Base-by-base conservation (phyloP, 2,797 vertebrate genomes). In the Macroramphosus scolopax region DNA sequence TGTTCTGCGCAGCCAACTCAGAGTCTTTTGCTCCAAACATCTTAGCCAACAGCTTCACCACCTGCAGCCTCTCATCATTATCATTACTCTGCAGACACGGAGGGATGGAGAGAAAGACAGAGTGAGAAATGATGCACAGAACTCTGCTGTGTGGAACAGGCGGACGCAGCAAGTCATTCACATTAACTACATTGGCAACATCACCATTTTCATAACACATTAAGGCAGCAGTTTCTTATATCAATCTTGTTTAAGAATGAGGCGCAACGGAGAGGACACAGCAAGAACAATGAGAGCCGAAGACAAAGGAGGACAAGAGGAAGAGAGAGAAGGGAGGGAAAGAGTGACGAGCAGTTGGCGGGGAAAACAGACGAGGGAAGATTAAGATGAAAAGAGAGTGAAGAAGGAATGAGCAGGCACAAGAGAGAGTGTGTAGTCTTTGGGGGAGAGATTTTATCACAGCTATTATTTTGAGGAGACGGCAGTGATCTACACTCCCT, bases 21-120 rank as follows among this genome's bases (percentile, higher is more conserved):
- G 96, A 99, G 84, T 99, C 96, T 78, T 99, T 98, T 0, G 95
- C 95, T 64, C 96, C 96, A 78, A 99, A 99, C 96, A 99, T 97
- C 90, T 99, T 99, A 52, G 96, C 96, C 67, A 99, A 87, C 64
- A 99, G 92, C 81, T 95, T 97, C 66, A 99, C 96, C 65, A 99
- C 96, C 75, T 97, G 94, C 47, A 99, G 90, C 17, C 96, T 92
- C 78, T 99, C 96, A n/a, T 99, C 96, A 48, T 97, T 97, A 84
- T 99, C 96, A 72, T 98, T 98, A 79, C 96, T 98, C 96, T 98
- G 67, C 87, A 77, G 61, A 77, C 17, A 80, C 22, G 17, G 8
- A 28, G 48, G 28, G 14, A 31, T 8, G n/a, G 36, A 18, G 35
- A 35, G 22, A 42, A 16, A 39, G 14, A 62, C 1, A 13, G 33